Percentiles rank a stretch among this genome's conserved stretches.
phyloP scores from a whole-genome alignment of 35 echinoderm and acorn worm genomes.

The Lytechinus variegatus region DNA sequence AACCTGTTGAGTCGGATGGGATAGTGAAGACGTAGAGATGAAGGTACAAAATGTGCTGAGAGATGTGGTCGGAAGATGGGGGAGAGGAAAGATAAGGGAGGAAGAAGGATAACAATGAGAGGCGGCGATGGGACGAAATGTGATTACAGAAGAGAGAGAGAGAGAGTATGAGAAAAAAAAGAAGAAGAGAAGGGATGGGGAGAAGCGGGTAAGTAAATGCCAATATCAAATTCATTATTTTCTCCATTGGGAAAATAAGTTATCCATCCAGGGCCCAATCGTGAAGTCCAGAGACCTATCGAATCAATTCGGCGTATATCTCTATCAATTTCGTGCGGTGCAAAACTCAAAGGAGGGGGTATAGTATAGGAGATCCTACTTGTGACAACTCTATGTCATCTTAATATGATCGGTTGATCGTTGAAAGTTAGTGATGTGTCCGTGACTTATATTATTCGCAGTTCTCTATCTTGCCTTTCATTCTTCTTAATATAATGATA shows the following conservation, averaged over 20 bases:
- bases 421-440: no score
- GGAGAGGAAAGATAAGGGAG: no score
- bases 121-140: background rate
- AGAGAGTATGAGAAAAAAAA: background rate
- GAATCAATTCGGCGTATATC: conserved; percentile 3
- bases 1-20: background rate
- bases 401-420: no score
- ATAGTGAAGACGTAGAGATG: background rate
- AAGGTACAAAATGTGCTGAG: no score
- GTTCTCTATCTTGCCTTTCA: no score
- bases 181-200: background rate
- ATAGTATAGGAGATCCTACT: background rate
- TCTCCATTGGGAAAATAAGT: background rate
- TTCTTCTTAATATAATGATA: no score
- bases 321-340: background rate
- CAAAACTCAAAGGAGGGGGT: background rate
- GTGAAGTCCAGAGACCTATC: background rate
- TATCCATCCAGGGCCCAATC: background rate
- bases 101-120: no score
- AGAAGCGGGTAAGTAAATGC: background rate
- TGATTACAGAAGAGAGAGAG: background rate
- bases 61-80: no score
- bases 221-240: conserved; percentile 4
- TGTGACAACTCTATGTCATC: background rate
- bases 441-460: no score